Percentiles rank a stretch among this genome's conserved stretches.
Conservation (phyloP, 2,888 invertebrate genomes). For the Habrosyne pyritoides region DNA sequence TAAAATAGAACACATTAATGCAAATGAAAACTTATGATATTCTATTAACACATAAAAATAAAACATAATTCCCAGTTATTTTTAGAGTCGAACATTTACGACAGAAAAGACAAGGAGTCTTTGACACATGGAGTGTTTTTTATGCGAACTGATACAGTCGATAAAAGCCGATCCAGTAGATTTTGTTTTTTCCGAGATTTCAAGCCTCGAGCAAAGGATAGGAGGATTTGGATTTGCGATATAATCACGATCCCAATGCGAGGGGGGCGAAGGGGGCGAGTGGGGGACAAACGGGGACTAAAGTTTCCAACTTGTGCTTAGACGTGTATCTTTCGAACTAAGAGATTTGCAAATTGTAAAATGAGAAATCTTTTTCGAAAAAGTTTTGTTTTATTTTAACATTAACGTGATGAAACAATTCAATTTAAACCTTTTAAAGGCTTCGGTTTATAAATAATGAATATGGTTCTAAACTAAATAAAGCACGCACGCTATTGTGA, state of each 20-base stretch:
- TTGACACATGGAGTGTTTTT: no score
- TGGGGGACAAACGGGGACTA: not conserved
- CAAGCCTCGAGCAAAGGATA: not conserved
- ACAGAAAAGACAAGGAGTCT: no score
- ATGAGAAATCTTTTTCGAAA: conserved; percentile 4
- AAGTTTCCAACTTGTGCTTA: conserved; percentile 6
- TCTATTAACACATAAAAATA: no score
- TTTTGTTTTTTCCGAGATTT: not conserved
- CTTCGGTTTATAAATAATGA: no score
- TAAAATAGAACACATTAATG: no score
- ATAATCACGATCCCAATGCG: conserved; percentile 5
- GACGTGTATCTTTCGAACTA: conserved; percentile 5
- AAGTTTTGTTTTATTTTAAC: not conserved
- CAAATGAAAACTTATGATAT: no score
- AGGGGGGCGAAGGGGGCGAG: not conserved
- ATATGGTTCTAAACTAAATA: no score
- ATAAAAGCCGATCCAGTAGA: no score
- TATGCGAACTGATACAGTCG: no score
- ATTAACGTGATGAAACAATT: not conserved
- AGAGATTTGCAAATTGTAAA: conserved; percentile 7
- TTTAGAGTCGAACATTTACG: no score
- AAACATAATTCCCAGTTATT: no score
- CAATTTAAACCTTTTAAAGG: not conserved
- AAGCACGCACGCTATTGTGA: no score
- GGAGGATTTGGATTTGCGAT: conserved; percentile 4